phyloP scores from a whole-genome alignment of 2,797 vertebrate species.

The Danio tinwini region DNA sequence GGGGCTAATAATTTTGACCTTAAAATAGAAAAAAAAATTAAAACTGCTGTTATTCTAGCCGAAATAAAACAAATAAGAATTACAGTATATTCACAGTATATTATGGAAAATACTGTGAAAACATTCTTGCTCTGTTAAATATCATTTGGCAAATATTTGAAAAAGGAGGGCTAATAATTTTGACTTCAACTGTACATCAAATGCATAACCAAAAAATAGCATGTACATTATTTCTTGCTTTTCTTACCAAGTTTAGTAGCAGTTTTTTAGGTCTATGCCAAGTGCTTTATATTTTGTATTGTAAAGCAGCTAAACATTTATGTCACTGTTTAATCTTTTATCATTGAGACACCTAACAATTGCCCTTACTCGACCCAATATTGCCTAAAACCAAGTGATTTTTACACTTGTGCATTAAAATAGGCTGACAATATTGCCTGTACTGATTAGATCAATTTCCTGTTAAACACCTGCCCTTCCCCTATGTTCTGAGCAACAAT shows the following conservation, averaged over 20 bases:
- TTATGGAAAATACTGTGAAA: too few species aligned
- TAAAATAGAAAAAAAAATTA: too few species aligned
- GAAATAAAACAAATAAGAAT: too few species aligned
- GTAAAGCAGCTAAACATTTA: not conserved
- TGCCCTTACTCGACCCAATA: not conserved
- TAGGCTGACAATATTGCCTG: not conserved
- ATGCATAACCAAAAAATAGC: not conserved
- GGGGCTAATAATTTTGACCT: too few species aligned
- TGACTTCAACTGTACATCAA: too few species aligned
- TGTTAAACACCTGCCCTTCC: slow-evolving; percentile 14
- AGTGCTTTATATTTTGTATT: not conserved
- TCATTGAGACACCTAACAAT: not conserved
- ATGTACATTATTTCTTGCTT: not conserved
- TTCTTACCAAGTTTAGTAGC: not conserved
- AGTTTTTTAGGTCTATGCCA: not conserved
- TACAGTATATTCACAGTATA: too few species aligned
- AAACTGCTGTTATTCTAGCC: too few species aligned
- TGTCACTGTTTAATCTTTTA: not conserved
- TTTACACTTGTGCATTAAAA: not conserved
- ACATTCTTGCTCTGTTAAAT: too few species aligned
- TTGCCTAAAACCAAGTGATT: not conserved
- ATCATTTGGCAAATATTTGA: too few species aligned
- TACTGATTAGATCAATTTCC: not conserved
- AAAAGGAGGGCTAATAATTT: too few species aligned
- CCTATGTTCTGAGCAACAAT: not conserved